Evolutionary conservation across 2,113 vertebrate genomes (phyloP), one percentile per base, ranked within the genome.

Genomic region (Nothobranchius furzeri): DNA sequence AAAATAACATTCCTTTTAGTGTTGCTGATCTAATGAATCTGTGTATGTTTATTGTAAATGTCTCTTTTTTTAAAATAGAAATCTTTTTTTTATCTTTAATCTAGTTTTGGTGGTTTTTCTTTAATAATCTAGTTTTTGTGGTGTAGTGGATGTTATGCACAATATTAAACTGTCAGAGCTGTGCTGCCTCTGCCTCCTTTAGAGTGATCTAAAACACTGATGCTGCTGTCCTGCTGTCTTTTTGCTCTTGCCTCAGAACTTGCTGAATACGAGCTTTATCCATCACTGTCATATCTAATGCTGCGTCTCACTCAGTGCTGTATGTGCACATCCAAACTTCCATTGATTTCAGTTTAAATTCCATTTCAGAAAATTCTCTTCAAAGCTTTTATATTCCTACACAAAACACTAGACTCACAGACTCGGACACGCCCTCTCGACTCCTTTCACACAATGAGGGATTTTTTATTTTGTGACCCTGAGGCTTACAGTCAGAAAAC

Each of bases 91-190:
- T 14, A 60, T 65, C 68, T 72, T 40, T 40, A 8, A 8, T 9
- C 37, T 50, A 14, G 70, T 59, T 40, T 65, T 42, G 78, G 57
- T 60, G 76, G 60, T 89, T 71, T 14, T 63, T 65, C 68, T 72
- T 40, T 40, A 40, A 40, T 40, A 8, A 8, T 9, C 37, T 50
- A 14, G 70, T 59, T 40, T 65, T 42, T 79, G 57, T 60, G 76
- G 60, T 89, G 70, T 68, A 75, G 70, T 72, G 81, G 60, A 74
- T 85, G 52, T 70, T 70, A 72, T 65, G 30, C 73, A 86, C 71
- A 82, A 85, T 82, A 93, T 90, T 91, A 93, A 92, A 92, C 60
- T 68, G 74, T 73, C 40, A 66, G 71, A 87, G 61, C 24, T 56
- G 48, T 56, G 20, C 45, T 8, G 64, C 20, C 45, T 20, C 48